Evolutionary conservation across 37 sponge, comb jelly and placozoan genomes (phyloP).

Genomic region (Spongilla lacustris): DNA sequence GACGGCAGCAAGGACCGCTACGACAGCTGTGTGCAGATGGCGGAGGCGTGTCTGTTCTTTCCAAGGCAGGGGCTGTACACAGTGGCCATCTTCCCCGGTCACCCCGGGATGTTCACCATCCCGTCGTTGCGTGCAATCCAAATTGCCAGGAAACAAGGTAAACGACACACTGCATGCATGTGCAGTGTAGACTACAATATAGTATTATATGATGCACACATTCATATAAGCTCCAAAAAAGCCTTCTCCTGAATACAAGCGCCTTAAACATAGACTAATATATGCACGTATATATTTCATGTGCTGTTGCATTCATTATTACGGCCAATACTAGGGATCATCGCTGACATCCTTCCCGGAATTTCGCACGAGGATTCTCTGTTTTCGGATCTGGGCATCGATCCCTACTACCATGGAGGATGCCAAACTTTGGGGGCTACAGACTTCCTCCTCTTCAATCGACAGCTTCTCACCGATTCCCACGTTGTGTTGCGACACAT

Average conservation of each 20-base stretch:
- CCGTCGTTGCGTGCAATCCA: slow-evolving; percentile 9
- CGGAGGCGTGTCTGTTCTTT: slow-evolving; percentile 40
- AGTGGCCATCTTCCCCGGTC: slow-evolving; percentile 26
- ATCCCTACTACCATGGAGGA: slow-evolving; percentile 15
- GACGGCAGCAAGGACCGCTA: slow-evolving; percentile 17
- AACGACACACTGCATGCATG: no score
- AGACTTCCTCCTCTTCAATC: slow-evolving; percentile 4
- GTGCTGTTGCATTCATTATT: no score
- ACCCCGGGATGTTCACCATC: slow-evolving; percentile 16
- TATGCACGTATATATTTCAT: no score
- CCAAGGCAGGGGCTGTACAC: slow-evolving; percentile 16
- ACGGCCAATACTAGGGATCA: no score
- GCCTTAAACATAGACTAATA: no score
- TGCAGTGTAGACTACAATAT: no score
- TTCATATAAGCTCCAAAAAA: no score
- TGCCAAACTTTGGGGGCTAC: slow-evolving; percentile 14
- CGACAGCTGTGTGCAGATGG: slow-evolving; percentile 33
- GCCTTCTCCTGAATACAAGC: no score
- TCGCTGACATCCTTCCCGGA: slow-evolving; percentile 12
- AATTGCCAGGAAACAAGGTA: neutral
- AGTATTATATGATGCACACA: no score
- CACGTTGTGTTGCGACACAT: slow-evolving; percentile 10
- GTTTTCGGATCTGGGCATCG: slow-evolving; percentile 21
- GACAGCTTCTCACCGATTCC: slow-evolving; percentile 11
- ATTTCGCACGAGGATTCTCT: slow-evolving; percentile 23